Evolutionary conservation across 2,888 invertebrate genomes (phyloP).

Genomic region (Noctua comes): DNA sequence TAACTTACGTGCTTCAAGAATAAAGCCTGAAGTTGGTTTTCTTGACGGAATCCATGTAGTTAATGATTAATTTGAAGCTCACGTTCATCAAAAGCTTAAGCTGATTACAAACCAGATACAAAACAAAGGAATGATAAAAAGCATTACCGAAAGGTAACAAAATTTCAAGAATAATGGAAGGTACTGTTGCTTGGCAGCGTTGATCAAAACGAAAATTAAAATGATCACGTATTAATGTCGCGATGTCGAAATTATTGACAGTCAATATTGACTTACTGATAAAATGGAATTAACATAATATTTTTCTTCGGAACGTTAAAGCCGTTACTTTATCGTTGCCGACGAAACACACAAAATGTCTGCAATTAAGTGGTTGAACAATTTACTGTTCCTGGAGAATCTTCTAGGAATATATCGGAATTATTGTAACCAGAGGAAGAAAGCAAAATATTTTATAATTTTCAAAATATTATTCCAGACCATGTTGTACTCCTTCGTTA

Average conservation of each 20-base stretch:
- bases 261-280: neutral
- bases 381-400: constrained; percentile 13
- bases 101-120: too few relatives aligned
- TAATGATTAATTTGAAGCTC: too few relatives aligned
- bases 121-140: too few relatives aligned
- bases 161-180: too few relatives aligned
- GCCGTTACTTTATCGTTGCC: neutral
- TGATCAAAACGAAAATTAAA: too few relatives aligned
- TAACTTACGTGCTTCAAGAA: too few relatives aligned
- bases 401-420: constrained; percentile 24
- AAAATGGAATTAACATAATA: neutral
- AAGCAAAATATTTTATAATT: constrained; percentile 1
- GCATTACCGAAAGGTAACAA: too few relatives aligned
- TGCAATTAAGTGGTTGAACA: constrained; percentile 7
- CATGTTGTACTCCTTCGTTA: neutral
- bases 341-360: constrained; percentile 15
- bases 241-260: neutral
- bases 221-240: too few relatives aligned
- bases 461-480: constrained; percentile 3
- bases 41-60: too few relatives aligned
- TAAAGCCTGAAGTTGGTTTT: neutral
- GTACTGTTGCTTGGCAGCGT: too few relatives aligned
- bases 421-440: constrained; percentile 5
- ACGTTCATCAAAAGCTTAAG: too few relatives aligned
- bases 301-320: neutral